Evolutionary conservation across 37 sponge, comb jelly and placozoan genomes (phyloP).

Genomic region (Mnemiopsis leidyi): DNA sequence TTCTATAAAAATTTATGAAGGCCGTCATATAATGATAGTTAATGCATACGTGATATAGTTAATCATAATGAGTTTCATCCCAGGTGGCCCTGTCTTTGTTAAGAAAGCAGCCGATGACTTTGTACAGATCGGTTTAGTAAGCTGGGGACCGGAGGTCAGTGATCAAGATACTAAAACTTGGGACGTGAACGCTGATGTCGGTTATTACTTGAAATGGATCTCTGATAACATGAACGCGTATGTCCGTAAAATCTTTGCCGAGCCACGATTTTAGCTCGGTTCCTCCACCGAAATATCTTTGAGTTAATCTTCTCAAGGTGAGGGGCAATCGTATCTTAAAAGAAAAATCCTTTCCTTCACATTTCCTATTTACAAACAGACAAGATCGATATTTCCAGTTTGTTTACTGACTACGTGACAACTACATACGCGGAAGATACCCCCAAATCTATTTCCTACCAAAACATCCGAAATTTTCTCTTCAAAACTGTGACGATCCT

Average conservation of each 20-base stretch:
- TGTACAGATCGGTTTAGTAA: background rate
- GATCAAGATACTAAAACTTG: background rate
- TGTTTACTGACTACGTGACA: background rate
- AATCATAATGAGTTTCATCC: too few species aligned
- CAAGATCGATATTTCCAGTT: background rate
- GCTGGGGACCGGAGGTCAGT: background rate
- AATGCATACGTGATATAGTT: too few species aligned
- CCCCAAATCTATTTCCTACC: background rate
- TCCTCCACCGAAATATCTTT: too few species aligned
- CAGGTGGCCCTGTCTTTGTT: slow-evolving; percentile 1
- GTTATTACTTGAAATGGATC: background rate
- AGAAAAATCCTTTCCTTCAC: too few species aligned
- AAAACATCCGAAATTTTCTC: background rate
- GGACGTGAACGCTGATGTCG: slow-evolving; percentile 1
- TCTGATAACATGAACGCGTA: background rate
- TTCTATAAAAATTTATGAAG: too few species aligned
- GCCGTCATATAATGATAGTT: too few species aligned
- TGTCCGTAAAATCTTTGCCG: background rate
- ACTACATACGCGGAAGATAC: background rate
- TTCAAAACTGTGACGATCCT: background rate
- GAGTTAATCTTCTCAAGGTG: too few species aligned
- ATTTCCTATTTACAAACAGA: too few species aligned
- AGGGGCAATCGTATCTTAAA: too few species aligned
- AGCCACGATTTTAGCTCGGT: too few species aligned
- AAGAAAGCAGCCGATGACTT: background rate